These are phyloP conservation scores for Calycopis cecrops DNA, from an alignment of 1,140 invertebrate genomes.

Conservation along the genomic window DNA sequence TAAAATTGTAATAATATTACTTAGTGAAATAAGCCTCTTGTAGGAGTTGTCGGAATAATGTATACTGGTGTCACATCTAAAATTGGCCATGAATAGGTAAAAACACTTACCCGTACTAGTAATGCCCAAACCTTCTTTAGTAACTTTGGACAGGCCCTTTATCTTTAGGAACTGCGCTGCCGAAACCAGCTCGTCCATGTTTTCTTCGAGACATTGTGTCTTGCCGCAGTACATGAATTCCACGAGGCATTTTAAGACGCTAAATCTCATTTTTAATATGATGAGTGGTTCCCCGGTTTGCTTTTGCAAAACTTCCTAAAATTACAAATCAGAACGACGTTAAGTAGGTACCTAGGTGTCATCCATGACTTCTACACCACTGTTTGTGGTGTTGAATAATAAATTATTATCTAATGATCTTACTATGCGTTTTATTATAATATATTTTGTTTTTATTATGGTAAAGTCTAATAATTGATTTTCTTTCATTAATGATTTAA, in stretches of 20 bases:
- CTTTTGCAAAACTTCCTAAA: slow-evolving; percentile 62
- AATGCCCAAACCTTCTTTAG: slow-evolving; percentile 66
- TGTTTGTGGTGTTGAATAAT: no score
- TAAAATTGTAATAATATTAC: slow-evolving; percentile 24
- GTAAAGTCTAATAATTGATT: no score
- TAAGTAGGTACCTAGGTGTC: no score
- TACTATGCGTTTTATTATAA: no score
- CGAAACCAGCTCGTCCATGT: slow-evolving; percentile 63
- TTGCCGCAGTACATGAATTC: slow-evolving; percentile 71
- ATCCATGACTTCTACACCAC: no score
- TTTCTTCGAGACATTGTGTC: slow-evolving; percentile 65
- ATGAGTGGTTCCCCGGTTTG: slow-evolving; percentile 61
- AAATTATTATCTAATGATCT: no score
- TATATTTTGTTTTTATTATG: no score
- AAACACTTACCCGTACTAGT: slow-evolving; percentile 50
- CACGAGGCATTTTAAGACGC: slow-evolving; percentile 60
- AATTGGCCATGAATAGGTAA: neutral
- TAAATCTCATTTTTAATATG: slow-evolving; percentile 65
- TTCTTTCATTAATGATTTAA: no score
- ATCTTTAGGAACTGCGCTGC: slow-evolving; percentile 67
- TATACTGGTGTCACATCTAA: no score
- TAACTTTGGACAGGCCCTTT: slow-evolving; percentile 65
- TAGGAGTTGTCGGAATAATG: no score
- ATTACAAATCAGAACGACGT: slow-evolving; percentile 7
- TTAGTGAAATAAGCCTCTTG: no score